Evolutionary conservation across 1,140 invertebrate species (phyloP), one percentile per base, ranked within the genome.

Genomic region (Saccostrea cuccullata): DNA sequence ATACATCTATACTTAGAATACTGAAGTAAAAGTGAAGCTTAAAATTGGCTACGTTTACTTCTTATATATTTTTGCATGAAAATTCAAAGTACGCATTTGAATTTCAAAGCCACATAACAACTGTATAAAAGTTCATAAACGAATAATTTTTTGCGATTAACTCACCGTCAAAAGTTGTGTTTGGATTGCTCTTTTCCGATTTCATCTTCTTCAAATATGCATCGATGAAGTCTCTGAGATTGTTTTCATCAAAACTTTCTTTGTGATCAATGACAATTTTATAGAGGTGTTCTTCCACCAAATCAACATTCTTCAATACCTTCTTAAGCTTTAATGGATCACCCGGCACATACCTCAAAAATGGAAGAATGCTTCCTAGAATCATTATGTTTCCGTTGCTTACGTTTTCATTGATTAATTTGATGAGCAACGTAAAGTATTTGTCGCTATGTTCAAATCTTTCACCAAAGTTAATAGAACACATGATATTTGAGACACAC

Each of bases 371-470:
- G 23, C 87, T 89, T 2, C 88, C 47, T 3, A 88, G 40, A 15
- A 83, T 36, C 17, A 70, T 83, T 0, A 70, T n/a, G 67, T 83
- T 86, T 20, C 23, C 67, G 26, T 77, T 86, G 47, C 26, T 26
- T 47, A 87, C 13, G 26, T 56, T 89, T 26, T 89, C 58, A 3
- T 89, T 70, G 2, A 90, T 30, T 6, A 47, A 13, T 8, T 84
- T 23, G 58, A 91, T 17, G 6, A 88, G 64, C 0, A 82, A 55
- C 17, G 85, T 20, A 58, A 92, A 91, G 13, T 47, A 15, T n/a
- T 77, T 55, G 87, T 97, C 95, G 86, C 96, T 92, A 82, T 95
- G 93, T 13, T 92, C 90, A 20, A 96, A 92, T 23, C 92, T 70
- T 56, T 83, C 23, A 17, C 90, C 91, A 70, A 92, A 90, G 40